Conservation (phyloP, 2,113 vertebrate genomes). For the Cryptotis parvus region DNA sequence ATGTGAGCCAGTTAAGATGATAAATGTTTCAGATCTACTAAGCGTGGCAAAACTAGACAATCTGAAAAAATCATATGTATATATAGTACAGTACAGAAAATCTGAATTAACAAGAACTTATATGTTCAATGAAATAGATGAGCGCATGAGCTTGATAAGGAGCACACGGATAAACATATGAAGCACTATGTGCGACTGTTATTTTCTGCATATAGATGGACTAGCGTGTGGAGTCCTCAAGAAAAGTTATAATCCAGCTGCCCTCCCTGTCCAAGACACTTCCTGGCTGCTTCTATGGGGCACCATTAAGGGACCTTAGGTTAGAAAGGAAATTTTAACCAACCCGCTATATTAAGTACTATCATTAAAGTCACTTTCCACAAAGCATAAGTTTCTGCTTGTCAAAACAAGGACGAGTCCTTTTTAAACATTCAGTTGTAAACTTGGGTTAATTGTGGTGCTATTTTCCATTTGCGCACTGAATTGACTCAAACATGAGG, state of each 20-base stretch:
- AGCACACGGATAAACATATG: neutral
- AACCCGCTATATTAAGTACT: neutral
- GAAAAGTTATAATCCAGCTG: neutral
- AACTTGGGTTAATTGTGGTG: neutral
- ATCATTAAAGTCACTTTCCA: slow-evolving; percentile 2
- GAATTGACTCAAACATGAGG: neutral
- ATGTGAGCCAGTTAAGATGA: slow-evolving; percentile 21
- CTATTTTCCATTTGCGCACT: neutral
- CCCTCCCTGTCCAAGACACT: neutral
- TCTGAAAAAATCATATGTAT: neutral
- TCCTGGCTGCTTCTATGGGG: neutral
- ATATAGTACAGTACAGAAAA: neutral
- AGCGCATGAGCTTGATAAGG: slow-evolving; percentile 1
- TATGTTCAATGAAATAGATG: neutral
- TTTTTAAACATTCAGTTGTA: neutral
- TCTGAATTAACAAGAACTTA: neutral
- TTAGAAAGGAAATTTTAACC: slow-evolving; percentile 49
- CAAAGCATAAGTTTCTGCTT: neutral
- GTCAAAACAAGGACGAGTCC: neutral
- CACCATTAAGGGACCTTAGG: neutral
- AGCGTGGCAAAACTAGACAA: slow-evolving; percentile 38
- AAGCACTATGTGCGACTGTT: neutral
- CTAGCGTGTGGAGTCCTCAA: neutral
- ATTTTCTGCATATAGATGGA: neutral
- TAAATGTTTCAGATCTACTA: slow-evolving; percentile 60